These are phyloP conservation scores for Spondyliosoma cantharus DNA, from an alignment of 2,797 vertebrate genomes.

Conservation along the genomic window DNA sequence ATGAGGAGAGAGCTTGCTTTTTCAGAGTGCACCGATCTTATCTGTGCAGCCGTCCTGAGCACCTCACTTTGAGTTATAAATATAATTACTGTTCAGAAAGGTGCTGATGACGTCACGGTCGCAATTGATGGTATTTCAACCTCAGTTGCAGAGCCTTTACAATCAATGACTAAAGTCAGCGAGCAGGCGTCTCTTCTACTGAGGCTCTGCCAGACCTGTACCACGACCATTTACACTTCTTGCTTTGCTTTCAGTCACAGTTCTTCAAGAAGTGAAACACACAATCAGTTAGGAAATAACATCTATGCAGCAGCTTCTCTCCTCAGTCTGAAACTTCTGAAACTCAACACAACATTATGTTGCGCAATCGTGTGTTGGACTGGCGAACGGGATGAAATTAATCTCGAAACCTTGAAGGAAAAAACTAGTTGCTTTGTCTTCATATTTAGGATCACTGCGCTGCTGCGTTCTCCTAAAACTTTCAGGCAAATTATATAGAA, in stretches of 20 bases:
- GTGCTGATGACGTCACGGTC: too few species aligned
- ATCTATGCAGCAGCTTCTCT: background rate
- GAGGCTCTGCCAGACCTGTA: background rate
- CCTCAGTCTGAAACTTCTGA: too few species aligned
- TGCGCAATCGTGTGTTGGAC: too few species aligned
- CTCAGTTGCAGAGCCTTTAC: background rate
- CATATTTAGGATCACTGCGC: background rate
- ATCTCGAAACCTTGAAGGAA: background rate
- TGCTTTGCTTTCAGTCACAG: background rate
- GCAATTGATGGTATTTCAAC: background rate
- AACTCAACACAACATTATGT: too few species aligned
- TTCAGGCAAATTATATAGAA: background rate
- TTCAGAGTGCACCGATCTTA: too few species aligned
- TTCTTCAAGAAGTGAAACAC: conserved; percentile 6
- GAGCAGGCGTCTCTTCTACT: background rate
- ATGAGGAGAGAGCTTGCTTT: too few species aligned
- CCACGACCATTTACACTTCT: background rate
- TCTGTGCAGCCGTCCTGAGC: too few species aligned
- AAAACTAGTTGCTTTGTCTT: background rate
- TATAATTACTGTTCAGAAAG: too few species aligned
- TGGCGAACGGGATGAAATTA: too few species aligned
- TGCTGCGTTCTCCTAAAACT: background rate
- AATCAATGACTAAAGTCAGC: conserved; percentile 2
- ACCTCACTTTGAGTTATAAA: too few species aligned
- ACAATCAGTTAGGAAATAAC: background rate